Evolutionary conservation across 2,888 invertebrate genomes (phyloP), one percentile per base, ranked within the genome.

Genomic region (Ochropleura plecta): DNA sequence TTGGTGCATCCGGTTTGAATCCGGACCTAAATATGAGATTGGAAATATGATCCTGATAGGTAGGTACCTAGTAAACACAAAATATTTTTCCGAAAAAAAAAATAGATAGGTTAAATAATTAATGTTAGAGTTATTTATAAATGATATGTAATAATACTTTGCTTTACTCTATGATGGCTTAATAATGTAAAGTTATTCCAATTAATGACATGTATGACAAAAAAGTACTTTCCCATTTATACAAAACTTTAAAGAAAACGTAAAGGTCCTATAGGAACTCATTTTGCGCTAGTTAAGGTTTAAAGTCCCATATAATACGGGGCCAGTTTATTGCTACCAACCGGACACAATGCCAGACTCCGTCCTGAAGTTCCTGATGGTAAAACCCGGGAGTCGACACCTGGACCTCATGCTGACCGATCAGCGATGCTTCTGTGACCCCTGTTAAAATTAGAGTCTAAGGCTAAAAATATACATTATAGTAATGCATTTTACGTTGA

Each of bases 401-500:
- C n/a, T n/a, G n/a, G n/a, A n/a, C n/a, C 30, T 1, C 30, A 30
- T 30, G 30, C 30, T 30, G 30, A 30, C 51, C 51, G n/a, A 30
- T 30, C n/a, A n/a, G 51, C 49, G 14, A 70, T 40, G 49, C 42
- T 74, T 16, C 40, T 66, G 20, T 49, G 49, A 59, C 16, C 2
- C 18, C 44, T 20, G 57, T 79, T 44, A 79, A 59, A 73, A 64
- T 72, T 59, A 64, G 63, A 62, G 70, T 48, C 49, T 49, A 74
- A 69, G 63, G 68, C 73, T 78, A 72, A 85, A 74, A 85, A 76
- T 84, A 75, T 84, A 73, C 46, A 42, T 16, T 30, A 49, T 42
- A 73, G 46, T 81, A 51, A 70, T 5, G 6, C 14, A 1, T 73
- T n/a, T 53, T 60, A 73, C 46, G 51, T 73, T 81, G 42, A 14